Percentiles rank a stretch among this genome's conserved stretches.
Evolutionary conservation across 1,140 invertebrate genomes (phyloP).

Genomic region (Lerema accius): DNA sequence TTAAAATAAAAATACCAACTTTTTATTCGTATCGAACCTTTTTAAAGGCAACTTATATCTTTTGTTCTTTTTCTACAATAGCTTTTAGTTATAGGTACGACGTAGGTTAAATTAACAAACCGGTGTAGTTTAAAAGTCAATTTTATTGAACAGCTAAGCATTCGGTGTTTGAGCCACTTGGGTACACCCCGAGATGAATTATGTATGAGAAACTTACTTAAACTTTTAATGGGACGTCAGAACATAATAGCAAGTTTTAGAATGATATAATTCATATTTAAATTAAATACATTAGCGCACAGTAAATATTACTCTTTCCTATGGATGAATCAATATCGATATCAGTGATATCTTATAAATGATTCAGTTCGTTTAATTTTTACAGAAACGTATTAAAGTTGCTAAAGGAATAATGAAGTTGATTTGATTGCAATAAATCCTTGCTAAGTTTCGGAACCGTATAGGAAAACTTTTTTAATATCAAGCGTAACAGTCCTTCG

Average conservation of each 20-base stretch:
- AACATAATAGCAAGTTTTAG: neutral
- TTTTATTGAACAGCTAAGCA: neutral
- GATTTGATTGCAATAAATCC: slow-evolving; percentile 63
- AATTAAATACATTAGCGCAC: neutral
- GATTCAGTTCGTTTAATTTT: neutral
- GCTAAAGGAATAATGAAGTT: slow-evolving; percentile 16
- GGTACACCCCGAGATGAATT: slow-evolving; percentile 7
- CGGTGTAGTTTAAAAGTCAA: slow-evolving; percentile 1
- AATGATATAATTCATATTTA: neutral
- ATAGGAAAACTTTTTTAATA: slow-evolving; percentile 75
- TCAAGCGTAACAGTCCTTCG: slow-evolving; percentile 60
- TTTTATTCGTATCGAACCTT: slow-evolving; percentile 3
- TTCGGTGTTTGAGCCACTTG: neutral
- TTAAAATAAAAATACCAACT: slow-evolving; percentile 18
- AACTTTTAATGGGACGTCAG: slow-evolving; percentile 9
- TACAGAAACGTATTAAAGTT: neutral
- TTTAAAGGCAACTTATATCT: slow-evolving; percentile 18
- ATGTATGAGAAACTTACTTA: slow-evolving; percentile 1
- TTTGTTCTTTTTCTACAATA: neutral
- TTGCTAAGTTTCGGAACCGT: slow-evolving; percentile 45
- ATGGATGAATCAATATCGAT: too few species aligned
- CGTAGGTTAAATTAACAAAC: too few species aligned
- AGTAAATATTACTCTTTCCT: too few species aligned
- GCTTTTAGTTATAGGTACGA: too few species aligned
- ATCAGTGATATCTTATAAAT: neutral